phyloP scores from a whole-genome alignment of 1,140 invertebrate genomes.

The Oscheius sp. region DNA sequence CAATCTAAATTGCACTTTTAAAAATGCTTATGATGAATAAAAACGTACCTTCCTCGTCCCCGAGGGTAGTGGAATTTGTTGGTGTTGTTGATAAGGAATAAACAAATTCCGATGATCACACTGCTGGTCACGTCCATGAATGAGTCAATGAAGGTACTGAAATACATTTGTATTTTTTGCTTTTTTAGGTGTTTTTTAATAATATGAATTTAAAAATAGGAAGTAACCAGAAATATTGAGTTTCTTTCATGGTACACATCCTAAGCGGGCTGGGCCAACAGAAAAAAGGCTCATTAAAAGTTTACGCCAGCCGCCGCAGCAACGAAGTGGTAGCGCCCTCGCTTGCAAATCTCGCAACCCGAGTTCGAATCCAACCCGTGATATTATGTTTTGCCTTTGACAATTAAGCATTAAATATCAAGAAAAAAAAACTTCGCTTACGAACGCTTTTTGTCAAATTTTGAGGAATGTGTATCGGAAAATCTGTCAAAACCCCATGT shows the following conservation, averaged over 20 bases:
- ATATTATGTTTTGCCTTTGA: too few species aligned
- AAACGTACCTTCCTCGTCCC: slow-evolving; percentile 23
- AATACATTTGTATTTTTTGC: background rate
- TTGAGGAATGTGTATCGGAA: too few species aligned
- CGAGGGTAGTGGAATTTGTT: slow-evolving; percentile 42
- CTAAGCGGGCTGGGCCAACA: background rate
- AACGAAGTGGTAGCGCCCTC: too few species aligned
- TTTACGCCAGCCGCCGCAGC: too few species aligned
- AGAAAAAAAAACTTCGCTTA: too few species aligned
- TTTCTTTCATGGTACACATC: background rate
- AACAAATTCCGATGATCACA: slow-evolving; percentile 30
- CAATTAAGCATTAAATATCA: too few species aligned
- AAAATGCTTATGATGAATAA: background rate
- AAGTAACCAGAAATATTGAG: slow-evolving; percentile 10
- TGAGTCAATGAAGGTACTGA: slow-evolving; percentile 45
- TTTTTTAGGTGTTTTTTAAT: background rate
- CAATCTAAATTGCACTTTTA: slow-evolving; percentile 8
- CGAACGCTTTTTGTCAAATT: too few species aligned
- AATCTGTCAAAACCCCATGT: too few species aligned
- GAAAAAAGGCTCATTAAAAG: too few species aligned
- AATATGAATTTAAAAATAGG: background rate
- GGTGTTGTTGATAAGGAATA: slow-evolving; percentile 29
- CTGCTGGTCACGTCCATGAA: slow-evolving; percentile 43
- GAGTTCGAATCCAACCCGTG: too few species aligned
- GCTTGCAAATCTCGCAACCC: too few species aligned